phyloP scores from a whole-genome alignment of 2,113 vertebrate genomes.

The Lagopus muta region DNA sequence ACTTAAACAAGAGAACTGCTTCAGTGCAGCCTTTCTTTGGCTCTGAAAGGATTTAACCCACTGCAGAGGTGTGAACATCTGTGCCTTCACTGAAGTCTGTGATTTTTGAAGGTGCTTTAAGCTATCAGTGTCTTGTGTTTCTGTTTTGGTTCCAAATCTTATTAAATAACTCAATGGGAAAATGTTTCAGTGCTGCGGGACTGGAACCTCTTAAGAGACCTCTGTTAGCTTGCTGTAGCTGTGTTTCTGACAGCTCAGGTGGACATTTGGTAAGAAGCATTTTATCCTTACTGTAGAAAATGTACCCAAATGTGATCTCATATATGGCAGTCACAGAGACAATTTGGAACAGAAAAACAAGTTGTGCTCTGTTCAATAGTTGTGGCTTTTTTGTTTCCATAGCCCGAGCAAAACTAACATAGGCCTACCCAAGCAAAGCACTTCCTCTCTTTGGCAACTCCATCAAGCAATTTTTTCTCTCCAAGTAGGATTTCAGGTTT shows the following conservation, averaged over 20 bases:
- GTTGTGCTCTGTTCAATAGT: not conserved
- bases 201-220: not conserved
- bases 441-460: not conserved
- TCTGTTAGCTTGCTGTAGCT: not conserved
- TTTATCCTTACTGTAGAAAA: not conserved
- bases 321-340: not conserved
- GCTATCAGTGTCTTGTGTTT: not conserved
- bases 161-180: not conserved
- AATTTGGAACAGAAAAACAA: not conserved
- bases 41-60: not conserved
- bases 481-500: not conserved
- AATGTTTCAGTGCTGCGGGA: not conserved
- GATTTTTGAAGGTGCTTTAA: not conserved
- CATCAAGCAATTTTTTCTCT: not conserved
- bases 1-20: not conserved
- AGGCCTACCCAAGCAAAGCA: not conserved
- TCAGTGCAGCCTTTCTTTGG: not conserved
- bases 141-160: not conserved
- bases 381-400: not conserved
- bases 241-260: not conserved
- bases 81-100: not conserved
- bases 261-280: not conserved
- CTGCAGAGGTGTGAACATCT: not conserved
- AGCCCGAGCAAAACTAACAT: not conserved
- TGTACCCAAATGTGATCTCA: not conserved